Base-by-base conservation (phyloP, 2,113 vertebrate genomes). In the Trochalopteron elliotii region DNA sequence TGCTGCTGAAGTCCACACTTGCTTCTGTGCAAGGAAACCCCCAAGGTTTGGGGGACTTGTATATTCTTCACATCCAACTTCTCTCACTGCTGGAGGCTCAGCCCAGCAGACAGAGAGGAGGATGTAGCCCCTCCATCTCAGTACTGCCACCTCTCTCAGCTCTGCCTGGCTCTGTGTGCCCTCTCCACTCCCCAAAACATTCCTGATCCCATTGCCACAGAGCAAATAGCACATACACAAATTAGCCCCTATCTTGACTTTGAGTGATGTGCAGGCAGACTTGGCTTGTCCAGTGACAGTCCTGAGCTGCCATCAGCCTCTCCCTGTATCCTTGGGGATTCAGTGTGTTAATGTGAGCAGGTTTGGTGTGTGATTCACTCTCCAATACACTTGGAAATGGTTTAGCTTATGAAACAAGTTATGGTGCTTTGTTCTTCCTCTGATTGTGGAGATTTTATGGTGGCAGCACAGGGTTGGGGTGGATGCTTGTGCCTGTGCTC, bases 401-500 rank as follows among this genome's bases (percentile, higher is more conserved):
- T 28, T 79, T 52, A 37, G 28, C 16, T 33, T 55, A 11, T 33
- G 61, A 55, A 24, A 18, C 22, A 22, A 19, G 10, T 42, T 18
- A 5, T 3, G 4, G 21, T 12, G 20, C 31, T 83, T 55, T 21
- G 12, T 22, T 44, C 69, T 76, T 49, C 23, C 35, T 69, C 18
- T 28, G 2, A 4, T n/a, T 22, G 45, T 8, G 40, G 22, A 16
- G 56, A 16, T 50, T 55, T 5, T 40, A 16, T 30, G 40, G 25
- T 33, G 21, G 42, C 14, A 30, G 52, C 3, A 7, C 40, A 27
- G 49, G 35, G 27, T 20, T 23, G 35, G 12, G 15, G 12, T 8
- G 6, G 1, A 0, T 15, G 60, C 12, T 60, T 17, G 1, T 14
- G 21, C 35, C 15, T 0, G 0, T 35, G 37, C 2, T 65, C 23